phyloP scores from a whole-genome alignment of 1,140 invertebrate species.

The Rhyzopertha dominica region DNA sequence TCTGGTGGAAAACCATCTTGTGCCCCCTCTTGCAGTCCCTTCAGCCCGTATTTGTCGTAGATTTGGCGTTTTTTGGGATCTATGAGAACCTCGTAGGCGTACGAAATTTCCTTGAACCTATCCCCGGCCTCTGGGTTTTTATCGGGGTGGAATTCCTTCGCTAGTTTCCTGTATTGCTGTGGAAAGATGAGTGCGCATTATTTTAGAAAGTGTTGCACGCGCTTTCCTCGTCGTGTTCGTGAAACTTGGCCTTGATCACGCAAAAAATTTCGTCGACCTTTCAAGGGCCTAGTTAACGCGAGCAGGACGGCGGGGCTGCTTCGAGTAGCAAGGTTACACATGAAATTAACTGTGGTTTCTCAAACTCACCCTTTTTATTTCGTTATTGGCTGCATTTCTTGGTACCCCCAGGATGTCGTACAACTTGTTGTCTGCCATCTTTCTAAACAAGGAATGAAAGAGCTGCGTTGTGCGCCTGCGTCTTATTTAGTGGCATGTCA shows the following conservation, averaged over 20 bases:
- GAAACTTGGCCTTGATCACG: no score
- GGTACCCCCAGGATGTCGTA: constrained; percentile 78
- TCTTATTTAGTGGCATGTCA: neutral
- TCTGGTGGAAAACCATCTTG: constrained; percentile 54
- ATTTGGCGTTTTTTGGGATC: constrained; percentile 62
- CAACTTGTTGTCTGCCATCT: constrained; percentile 69
- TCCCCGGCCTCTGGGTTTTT: constrained; percentile 80
- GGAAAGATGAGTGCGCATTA: no score
- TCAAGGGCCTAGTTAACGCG: no score
- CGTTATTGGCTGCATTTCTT: constrained; percentile 67
- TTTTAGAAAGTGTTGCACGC: no score
- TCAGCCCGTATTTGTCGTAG: constrained; percentile 74
- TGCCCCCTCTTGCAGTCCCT: constrained; percentile 71
- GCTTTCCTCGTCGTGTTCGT: no score
- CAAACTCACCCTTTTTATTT: constrained; percentile 80
- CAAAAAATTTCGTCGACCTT: constrained; percentile 8
- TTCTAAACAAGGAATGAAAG: constrained; percentile 43
- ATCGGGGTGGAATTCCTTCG: constrained; percentile 84
- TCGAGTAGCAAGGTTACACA: constrained; percentile 1
- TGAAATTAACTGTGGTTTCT: no score
- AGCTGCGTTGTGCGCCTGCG: constrained; percentile 1
- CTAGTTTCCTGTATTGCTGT: constrained; percentile 77
- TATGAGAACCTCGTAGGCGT: constrained; percentile 80
- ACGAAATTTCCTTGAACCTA: constrained; percentile 85
- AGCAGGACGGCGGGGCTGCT: no score